Conservation (phyloP, 35 echinoderm and acorn worm species). For the Ophioderma brevispina region DNA sequence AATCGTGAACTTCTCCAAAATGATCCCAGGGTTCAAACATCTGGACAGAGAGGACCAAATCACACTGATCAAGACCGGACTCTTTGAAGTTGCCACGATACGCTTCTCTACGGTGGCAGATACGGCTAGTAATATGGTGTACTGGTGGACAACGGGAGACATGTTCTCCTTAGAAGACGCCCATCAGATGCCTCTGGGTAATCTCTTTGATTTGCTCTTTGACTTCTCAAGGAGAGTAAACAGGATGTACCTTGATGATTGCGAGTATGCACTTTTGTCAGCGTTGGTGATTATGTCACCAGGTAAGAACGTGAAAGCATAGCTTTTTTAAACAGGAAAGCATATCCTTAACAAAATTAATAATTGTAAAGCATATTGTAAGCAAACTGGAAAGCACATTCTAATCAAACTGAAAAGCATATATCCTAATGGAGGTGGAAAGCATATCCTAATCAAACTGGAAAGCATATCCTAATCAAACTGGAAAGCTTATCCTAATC, state of each 20-base stretch:
- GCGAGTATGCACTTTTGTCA: constrained; percentile 89
- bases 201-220: constrained; percentile 94
- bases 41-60: constrained; percentile 94
- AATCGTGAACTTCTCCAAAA: constrained; percentile 95
- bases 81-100: constrained; percentile 91
- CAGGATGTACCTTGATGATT: constrained; percentile 87
- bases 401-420: too few species aligned
- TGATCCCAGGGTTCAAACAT: constrained; percentile 93
- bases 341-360: too few species aligned
- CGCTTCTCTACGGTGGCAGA: constrained; percentile 93
- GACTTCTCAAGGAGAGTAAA: constrained; percentile 88
- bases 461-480: too few species aligned
- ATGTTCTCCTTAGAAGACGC: constrained; percentile 83
- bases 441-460: too few species aligned
- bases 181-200: constrained; percentile 92
- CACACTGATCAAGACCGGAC: constrained; percentile 92
- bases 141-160: constrained; percentile 99
- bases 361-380: too few species aligned
- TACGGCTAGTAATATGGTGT: constrained; percentile 70
- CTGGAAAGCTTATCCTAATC: too few species aligned
- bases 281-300: constrained; percentile 97
- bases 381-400: too few species aligned
- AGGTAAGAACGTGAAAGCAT: constrained; percentile 74
- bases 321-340: too few species aligned
- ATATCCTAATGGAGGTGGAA: too few species aligned